phyloP scores from a whole-genome alignment of 2,797 vertebrate genomes.

The Okamejei kenojei region DNA sequence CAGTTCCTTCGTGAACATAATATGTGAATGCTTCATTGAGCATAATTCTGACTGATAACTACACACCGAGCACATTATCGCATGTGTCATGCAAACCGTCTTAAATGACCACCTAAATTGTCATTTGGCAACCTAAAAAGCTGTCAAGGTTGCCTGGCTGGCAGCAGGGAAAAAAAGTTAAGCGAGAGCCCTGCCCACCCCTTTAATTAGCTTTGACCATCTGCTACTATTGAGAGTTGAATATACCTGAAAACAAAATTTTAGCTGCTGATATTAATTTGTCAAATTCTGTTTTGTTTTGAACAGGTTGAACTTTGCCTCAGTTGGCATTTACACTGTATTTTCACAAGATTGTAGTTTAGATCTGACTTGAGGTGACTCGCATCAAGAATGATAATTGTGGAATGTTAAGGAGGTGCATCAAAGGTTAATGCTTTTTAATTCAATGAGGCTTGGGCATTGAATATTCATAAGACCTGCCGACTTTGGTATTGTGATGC shows the following conservation, averaged over 20 bases:
- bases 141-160: no score
- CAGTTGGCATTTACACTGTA: no score
- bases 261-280: no score
- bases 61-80: no score
- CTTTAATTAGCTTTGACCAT: not conserved
- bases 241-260: not conserved
- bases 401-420: not conserved
- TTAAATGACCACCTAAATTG: no score
- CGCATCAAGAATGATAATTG: not conserved
- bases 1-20: no score
- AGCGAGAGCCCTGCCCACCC: not conserved
- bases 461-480: not conserved
- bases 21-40: no score
- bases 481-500: not conserved
- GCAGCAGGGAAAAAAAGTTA: no score
- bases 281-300: not conserved
- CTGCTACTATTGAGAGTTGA: not conserved
- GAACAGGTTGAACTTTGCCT: not conserved
- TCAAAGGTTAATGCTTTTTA: not conserved
- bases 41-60: no score
- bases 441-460: not conserved
- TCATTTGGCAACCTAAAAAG: no score
- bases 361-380: not conserved
- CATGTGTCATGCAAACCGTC: no score
- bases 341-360: not conserved